Evolutionary conservation across 2,888 invertebrate genomes (phyloP).

Genomic region (Xanthorhoe spadicearia): DNA sequence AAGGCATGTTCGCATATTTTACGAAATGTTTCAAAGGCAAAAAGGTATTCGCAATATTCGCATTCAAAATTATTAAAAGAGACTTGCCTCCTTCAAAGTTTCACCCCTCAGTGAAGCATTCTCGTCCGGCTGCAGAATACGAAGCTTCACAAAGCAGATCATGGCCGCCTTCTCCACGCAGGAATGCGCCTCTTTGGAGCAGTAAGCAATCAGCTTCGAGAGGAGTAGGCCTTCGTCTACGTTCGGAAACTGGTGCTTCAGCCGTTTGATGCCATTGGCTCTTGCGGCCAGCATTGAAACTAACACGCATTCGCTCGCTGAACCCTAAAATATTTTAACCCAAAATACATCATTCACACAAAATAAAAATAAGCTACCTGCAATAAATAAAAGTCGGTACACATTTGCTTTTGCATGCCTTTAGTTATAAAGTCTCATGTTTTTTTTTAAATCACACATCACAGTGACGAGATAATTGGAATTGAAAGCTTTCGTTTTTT

Average conservation of each 20-base stretch:
- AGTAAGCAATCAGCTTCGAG: slow-evolving; percentile 96
- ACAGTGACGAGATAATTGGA: background rate
- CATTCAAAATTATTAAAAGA: background rate
- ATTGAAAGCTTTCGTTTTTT: background rate
- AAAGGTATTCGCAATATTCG: too few relatives aligned
- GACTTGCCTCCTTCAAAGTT: slow-evolving; percentile 89
- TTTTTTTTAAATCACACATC: too few relatives aligned
- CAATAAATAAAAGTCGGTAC: background rate
- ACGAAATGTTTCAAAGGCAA: background rate
- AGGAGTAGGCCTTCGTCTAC: slow-evolving; percentile 95
- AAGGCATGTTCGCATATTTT: too few relatives aligned
- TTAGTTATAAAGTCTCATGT: too few relatives aligned
- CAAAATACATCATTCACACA: background rate
- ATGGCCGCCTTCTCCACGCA: slow-evolving; percentile 97
- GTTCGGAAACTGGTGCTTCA: slow-evolving; percentile 93
- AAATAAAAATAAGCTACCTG: background rate
- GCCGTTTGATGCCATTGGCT: slow-evolving; percentile 92
- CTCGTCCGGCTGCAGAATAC: slow-evolving; percentile 95
- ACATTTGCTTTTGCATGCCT: too few relatives aligned
- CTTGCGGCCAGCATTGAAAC: slow-evolving; percentile 97
- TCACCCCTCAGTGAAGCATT: slow-evolving; percentile 92
- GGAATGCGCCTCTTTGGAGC: slow-evolving; percentile 95
- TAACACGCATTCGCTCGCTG: slow-evolving; percentile 97
- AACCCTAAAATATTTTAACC: slow-evolving; percentile 86
- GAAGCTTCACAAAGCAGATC: slow-evolving; percentile 95